Percentiles rank a stretch among this genome's conserved stretches.
phyloP scores from a whole-genome alignment of 2,113 vertebrate genomes.

The Pleuronectes platessa region DNA sequence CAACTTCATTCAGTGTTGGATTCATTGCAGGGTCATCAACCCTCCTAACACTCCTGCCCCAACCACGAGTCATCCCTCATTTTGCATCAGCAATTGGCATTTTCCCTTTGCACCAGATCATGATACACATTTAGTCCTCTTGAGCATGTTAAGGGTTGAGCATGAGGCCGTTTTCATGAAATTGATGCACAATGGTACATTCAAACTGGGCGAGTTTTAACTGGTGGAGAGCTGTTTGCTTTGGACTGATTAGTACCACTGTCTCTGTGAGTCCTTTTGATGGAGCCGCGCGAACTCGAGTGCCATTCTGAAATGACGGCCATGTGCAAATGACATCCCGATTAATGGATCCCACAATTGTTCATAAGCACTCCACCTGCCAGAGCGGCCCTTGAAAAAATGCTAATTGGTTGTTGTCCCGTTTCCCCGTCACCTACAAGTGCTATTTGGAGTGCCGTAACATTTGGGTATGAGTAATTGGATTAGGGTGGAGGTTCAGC shows the following conservation, averaged over 20 bases:
- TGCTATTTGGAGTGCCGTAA: slow-evolving; percentile 61
- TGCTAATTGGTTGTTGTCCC: slow-evolving; percentile 69
- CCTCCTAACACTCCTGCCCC: not conserved
- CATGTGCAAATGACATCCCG: slow-evolving; percentile 64
- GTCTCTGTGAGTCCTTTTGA: slow-evolving; percentile 67
- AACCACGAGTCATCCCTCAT: not conserved
- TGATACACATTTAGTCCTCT: not conserved
- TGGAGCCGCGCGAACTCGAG: slow-evolving; percentile 60
- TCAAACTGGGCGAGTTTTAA: slow-evolving; percentile 30
- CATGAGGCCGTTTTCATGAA: slow-evolving; percentile 10
- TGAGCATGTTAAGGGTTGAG: not conserved
- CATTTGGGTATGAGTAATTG: slow-evolving; percentile 27
- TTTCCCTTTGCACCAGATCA: not conserved
- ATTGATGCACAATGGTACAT: slow-evolving; percentile 29
- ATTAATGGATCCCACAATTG: slow-evolving; percentile 75
- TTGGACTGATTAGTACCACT: slow-evolving; percentile 68
- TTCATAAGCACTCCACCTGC: slow-evolving; percentile 75
- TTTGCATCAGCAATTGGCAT: not conserved
- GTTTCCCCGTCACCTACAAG: slow-evolving; percentile 68
- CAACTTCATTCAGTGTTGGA: too few species aligned
- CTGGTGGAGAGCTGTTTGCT: slow-evolving; percentile 48
- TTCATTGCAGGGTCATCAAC: too few species aligned
- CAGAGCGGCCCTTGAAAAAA: slow-evolving; percentile 64
- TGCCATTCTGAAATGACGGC: slow-evolving; percentile 58
- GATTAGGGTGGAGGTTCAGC: slow-evolving; percentile 50